Evolutionary conservation across 2,888 invertebrate genomes (phyloP), one percentile per base, ranked within the genome.

Genomic region (Liodrosophila aerea): DNA sequence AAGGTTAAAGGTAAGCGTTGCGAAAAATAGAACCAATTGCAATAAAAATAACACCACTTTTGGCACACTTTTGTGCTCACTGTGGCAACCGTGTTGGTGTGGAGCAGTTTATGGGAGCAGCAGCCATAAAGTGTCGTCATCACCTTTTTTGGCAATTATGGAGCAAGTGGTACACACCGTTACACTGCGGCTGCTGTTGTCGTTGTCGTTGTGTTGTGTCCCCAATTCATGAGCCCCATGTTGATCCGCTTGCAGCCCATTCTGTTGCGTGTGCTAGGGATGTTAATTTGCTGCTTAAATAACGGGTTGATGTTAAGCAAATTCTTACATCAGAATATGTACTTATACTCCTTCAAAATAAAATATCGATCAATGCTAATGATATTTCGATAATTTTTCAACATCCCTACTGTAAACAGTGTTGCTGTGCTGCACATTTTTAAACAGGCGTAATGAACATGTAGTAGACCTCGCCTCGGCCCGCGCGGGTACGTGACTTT

Each of bases 71-170:
- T 4, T 22, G 22, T 22, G 7, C 22, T n/a, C n/a, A n/a, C n/a
- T n/a, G n/a, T n/a, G n/a, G n/a, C n/a, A n/a, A n/a, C n/a, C n/a
- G n/a, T n/a, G n/a, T n/a, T n/a, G n/a, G n/a, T 37, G 18, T 30
- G 56, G 15, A 27, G 34, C 40, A 34, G 50, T 60, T 73, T 59
- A 60, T 57, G 57, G 63, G 22, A 39, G 40, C 47, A 60, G 45
- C 16, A 45, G 66, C 37, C 31, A 57, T 58, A 56, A 70, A 66
- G 61, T 66, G 73, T 51, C 59, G 71, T 71, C 65, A 64, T 62
- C 64, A 46, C 57, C 58, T 56, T 68, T 64, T 72, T 84, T 73
- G 76, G 56, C 64, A 78, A 80, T 80, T 76, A 76, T 64, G 72
- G 39, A 46, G 29, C 46, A 13, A 58, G 60, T 58, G 45, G 53